Evolutionary conservation across 2,113 vertebrate species (phyloP), one percentile per base, ranked within the genome.

Genomic region (Sturnus vulgaris): DNA sequence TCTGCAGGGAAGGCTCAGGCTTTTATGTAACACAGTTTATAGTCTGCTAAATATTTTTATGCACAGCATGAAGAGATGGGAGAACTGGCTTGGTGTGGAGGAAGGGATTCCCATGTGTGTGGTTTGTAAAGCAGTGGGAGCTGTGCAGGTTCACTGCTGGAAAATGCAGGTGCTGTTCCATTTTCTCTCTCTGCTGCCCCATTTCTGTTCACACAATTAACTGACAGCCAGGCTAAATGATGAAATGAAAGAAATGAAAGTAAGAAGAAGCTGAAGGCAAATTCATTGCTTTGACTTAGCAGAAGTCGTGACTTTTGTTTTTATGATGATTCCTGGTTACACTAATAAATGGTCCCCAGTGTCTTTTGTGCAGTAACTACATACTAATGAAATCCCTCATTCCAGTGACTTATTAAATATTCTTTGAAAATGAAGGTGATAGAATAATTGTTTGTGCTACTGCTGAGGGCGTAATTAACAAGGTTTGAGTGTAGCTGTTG

Each of bases 361-460:
- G 80, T 60, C 70, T 89, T 95, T 80, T 75, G 37, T 79, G 88
- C 71, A 79, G 72, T 88, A 92, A 91, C 73, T 37, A 49, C 73
- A 60, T 82, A 79, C 61, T 76, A 92, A 87, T 82, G 87, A 92
- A 93, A 92, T 69, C 82, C 78, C 73, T 93, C 65, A 76, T n/a
- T 71, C 73, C 57, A 82, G 77, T 0, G 10, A 79, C 86, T 81
- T 81, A 81, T 37, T 91, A 89, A 89, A 75, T 84, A 78, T 69
- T 87, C 86, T 76, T 42, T 72, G 89, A 82, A 91, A 89, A 87
- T 0, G 5, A 93, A 90, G 66, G 81, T 93, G 90, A 82, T 83
- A 66, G 37, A 65, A 57, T 92, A 87, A 95, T 92, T 93, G 88
- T 94, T 94, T 95, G 94, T 92, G 40, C 61, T 92, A 9, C 59